Conservation (phyloP, 1,140 invertebrate species). For the Arion vulgaris region DNA sequence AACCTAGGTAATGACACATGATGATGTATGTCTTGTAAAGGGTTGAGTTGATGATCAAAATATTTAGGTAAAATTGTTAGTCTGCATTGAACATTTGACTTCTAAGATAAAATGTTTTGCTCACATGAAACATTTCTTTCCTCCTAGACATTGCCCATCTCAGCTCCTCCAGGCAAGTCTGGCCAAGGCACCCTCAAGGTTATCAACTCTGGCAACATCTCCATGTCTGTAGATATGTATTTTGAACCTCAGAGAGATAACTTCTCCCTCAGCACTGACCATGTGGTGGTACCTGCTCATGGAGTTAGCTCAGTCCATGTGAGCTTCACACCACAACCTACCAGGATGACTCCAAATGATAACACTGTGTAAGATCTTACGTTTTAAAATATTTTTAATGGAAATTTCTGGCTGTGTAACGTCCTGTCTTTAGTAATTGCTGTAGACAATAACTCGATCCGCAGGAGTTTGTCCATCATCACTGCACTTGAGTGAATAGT, state of each 20-base stretch:
- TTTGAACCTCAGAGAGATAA: not conserved
- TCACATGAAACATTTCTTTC: not conserved
- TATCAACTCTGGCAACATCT: slow-evolving; percentile 32
- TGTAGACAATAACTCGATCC: too few relatives aligned
- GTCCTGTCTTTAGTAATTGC: too few relatives aligned
- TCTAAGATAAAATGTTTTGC: too few relatives aligned
- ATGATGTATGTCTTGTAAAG: too few relatives aligned
- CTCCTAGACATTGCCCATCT: slow-evolving; percentile 4
- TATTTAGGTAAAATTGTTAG: too few relatives aligned
- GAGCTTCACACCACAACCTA: slow-evolving; percentile 26
- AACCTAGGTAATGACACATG: too few relatives aligned
- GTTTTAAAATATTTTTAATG: too few relatives aligned
- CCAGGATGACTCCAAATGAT: not conserved
- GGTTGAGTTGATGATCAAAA: too few relatives aligned
- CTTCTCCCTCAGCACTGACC: not conserved
- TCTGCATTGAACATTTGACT: too few relatives aligned
- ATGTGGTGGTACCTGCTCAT: not conserved
- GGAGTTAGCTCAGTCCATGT: not conserved
- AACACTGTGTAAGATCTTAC: slow-evolving; percentile 3
- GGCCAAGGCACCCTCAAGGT: not conserved
- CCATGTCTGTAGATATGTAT: not conserved
- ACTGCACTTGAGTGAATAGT: too few relatives aligned
- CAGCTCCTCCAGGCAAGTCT: not conserved
- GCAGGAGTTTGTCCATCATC: too few relatives aligned
- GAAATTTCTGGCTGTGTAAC: too few relatives aligned